Base-by-base conservation (phyloP, 2,797 vertebrate genomes). In the Gila robusta region DNA sequence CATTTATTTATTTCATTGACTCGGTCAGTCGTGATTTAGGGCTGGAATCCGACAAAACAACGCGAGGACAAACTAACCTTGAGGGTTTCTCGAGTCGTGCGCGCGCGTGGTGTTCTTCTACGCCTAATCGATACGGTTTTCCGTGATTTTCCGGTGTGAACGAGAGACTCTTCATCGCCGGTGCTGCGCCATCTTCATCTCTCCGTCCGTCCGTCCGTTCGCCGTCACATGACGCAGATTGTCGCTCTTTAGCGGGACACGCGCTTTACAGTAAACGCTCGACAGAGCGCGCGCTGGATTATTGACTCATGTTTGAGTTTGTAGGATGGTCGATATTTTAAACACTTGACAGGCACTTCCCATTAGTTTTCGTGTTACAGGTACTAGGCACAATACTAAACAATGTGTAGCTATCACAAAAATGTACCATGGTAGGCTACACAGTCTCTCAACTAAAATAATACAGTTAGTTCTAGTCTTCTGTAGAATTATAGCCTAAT, bases 161-260 rank as follows among this genome's bases (percentile, higher is more conserved):
- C 76, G 41, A 80, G 35, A 83, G 79, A 86, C 23, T 82, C 81
- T 47, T 88, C 69, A 85, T 71, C 85, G 87, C 79, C 86, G 87
- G 84, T 84, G 92, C 91, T 95, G 95, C 94, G 95, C 95, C 94
- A 96, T 96, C 94, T 95, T 95, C 84, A 79, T 85, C 84, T 93
- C 86, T 39, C 85, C 72, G 62, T 84, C 76, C 90, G 87, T 81
- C 86, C 89, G 56, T 62, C 56, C 56, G 56, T 62, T 10, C 56
- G 82, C 83, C 85, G 92, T 96, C 94, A 96, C 94, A 93, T 95
- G 95, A 95, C 93, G 92, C 91, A 91, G 92, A 92, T 92, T 94
- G 94, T 95, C 95, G 95, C 84, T 62, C 78, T 85, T 64, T 47
- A 85, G 64, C 67, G 78, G 84, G 37, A 71, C 83, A 23, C 66